A percentile compares a stretch with the other conserved stretches of the same genome.
These are phyloP conservation scores for Platichthys flesus DNA, from an alignment of 2,113 vertebrate genomes.

Conservation along the genomic window DNA sequence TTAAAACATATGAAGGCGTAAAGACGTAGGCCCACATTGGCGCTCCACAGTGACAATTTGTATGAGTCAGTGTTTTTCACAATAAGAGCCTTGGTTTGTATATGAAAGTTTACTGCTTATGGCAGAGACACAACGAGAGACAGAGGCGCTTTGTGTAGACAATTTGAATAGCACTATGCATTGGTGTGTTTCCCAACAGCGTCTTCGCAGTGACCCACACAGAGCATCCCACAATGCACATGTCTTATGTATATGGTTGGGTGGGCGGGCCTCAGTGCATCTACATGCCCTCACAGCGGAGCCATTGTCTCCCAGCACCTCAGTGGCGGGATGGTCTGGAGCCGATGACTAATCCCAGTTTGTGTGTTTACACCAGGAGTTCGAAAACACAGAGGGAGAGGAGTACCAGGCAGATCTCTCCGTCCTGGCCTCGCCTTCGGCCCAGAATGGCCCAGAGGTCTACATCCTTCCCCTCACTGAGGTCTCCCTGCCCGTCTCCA, in stretches of 20 bases:
- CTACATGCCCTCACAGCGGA: constrained; percentile 63
- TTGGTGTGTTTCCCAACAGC: constrained; percentile 37
- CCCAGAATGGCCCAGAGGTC: constrained; percentile 92
- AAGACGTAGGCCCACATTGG: too few relatives aligned
- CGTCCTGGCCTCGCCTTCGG: constrained; percentile 87
- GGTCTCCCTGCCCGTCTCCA: constrained; percentile 94
- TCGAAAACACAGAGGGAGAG: constrained; percentile 93
- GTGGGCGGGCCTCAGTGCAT: constrained; percentile 55
- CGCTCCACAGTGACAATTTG: too few relatives aligned
- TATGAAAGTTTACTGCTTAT: background rate
- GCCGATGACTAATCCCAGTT: constrained; percentile 63
- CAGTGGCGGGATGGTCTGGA: constrained; percentile 30
- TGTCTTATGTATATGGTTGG: constrained; percentile 55
- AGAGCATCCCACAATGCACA: constrained; percentile 51
- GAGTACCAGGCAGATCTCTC: constrained; percentile 89
- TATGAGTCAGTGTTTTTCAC: background rate
- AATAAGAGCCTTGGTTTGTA: background rate
- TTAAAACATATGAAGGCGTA: too few relatives aligned
- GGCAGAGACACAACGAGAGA: background rate
- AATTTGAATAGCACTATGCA: constrained; percentile 34
- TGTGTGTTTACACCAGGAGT: constrained; percentile 86
- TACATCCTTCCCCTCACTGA: constrained; percentile 96
- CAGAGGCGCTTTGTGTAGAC: constrained; percentile 35
- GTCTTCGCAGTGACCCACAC: constrained; percentile 26
- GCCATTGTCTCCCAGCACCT: constrained; percentile 65